phyloP scores from a whole-genome alignment of 1,140 invertebrate species.

The Idris sp. region DNA sequence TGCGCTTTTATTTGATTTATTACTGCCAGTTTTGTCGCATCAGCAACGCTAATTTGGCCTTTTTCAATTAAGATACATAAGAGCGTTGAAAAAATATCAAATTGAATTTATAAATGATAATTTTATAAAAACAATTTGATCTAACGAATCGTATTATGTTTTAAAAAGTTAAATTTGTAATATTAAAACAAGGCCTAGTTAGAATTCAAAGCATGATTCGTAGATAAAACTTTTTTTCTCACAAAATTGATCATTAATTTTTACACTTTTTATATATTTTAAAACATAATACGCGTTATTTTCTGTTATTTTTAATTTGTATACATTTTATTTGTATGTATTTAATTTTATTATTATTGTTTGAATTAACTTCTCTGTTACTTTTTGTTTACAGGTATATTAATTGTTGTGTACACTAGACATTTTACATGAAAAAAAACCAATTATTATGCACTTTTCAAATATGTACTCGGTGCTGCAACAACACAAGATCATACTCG shows the following conservation, averaged over 20 bases:
- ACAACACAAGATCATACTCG: slow-evolving; percentile 62
- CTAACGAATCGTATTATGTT: slow-evolving; percentile 60
- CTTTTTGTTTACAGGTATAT: slow-evolving; percentile 67
- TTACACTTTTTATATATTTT: no score
- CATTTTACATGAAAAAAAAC: slow-evolving; percentile 35
- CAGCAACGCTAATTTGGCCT: slow-evolving; percentile 74
- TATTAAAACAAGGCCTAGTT: slow-evolving; percentile 62
- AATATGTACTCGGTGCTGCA: slow-evolving; percentile 37
- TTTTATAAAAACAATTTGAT: no score
- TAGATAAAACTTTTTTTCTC: slow-evolving; percentile 1
- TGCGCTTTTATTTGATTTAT: slow-evolving; percentile 66
- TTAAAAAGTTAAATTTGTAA: slow-evolving; percentile 39
- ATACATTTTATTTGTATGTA: slow-evolving; percentile 7
- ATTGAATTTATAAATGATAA: no score
- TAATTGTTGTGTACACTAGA: slow-evolving; percentile 56
- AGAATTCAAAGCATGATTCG: slow-evolving; percentile 23
- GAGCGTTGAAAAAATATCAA: no score
- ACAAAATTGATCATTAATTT: no score
- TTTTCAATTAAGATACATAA: no score
- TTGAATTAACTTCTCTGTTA: slow-evolving; percentile 55
- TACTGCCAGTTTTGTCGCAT: slow-evolving; percentile 70
- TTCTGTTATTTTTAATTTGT: slow-evolving; percentile 9
- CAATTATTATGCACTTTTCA: slow-evolving; percentile 22
- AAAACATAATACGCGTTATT: slow-evolving; percentile 45
- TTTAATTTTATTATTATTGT: slow-evolving; percentile 54